Evolutionary conservation across 1,140 invertebrate species (phyloP), one percentile per base, ranked within the genome.

Genomic region (Leguminivora glycinivorella): DNA sequence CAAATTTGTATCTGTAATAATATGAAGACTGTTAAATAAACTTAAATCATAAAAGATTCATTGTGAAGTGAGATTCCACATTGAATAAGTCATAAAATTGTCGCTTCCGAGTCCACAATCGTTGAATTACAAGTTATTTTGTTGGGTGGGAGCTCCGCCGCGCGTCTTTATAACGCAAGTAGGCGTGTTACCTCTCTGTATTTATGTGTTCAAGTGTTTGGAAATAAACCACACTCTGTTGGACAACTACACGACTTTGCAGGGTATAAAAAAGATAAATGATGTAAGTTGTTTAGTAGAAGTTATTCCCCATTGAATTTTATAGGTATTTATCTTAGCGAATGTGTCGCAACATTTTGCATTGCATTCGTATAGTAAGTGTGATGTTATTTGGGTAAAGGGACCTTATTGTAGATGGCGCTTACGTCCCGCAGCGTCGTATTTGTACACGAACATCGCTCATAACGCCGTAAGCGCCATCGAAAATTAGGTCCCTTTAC

Each of bases 181-280:
- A 63, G 58, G 58, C 26, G 58, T 63, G 58, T 31, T 63, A 63
- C 58, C 58, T 63, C 58, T 63, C 58, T n/a, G 17, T 29, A 63
- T 63, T 63, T 63, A 63, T 63, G 58, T 63, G 58, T 31, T 63
- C 58, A 63, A 63, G 58, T 63, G 58, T 63, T 63, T 63, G 58
- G 58, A 63, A 63, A 63, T 63, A 63, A 63, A 63, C 58, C 58
- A 63, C 25, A 34, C 58, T 17, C 14, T 19, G 26, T 29, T 29
- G 14, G 17, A 52, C 47, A 52, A 52, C 47, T 10, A 22, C 47
- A 52, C 4, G 19, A 7, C 47, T 52, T 52, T 52, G 22, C 47
- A 22, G 10, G 47, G 47, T 22, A 22, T 19, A 52, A 52, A 52
- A 3, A 19, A 52, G 17, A 6, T 52, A 52, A 52, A 52, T 6